Evolutionary conservation across 2,797 vertebrate genomes (phyloP), one percentile per base, ranked within the genome.

Genomic region (Galaxias olidus): DNA sequence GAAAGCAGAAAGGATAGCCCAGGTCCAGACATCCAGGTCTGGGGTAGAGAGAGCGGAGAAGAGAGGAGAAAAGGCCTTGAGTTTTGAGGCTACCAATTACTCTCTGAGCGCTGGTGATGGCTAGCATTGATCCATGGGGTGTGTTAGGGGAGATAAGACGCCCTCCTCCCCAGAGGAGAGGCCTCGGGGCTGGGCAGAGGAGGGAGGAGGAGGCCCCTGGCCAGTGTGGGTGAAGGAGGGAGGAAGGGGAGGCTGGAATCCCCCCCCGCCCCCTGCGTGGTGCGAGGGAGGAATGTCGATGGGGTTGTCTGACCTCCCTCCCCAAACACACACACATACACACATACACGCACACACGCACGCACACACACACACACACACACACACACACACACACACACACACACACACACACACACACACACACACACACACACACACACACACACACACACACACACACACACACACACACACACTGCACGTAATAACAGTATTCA

Each of bases 101-200:
- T 81, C 79, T 87, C 79, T 80, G 81, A 80, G 71, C 77, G 81
- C 82, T 84, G 84, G 85, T 81, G 82, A 90, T 92, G 89, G 84
- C 84, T 85, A 84, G 81, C 89, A 92, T 92, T 92, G 91, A 93
- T 92, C 90, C 88, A 72, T 87, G 78, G 84, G 87, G 87, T 87
- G 79, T 92, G 92, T 92, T 90, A 84, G 77, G 77, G 82, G 83
- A 91, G 92, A 93, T 93, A 93, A 93, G 91, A 80, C 88, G 83
- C 85, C 75, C 85, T 84, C 86, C 77, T 87, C 88, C 86, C 87
- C 70, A 76, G 85, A 86, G 89, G 80, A 83, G 78, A 80, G 84
- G 86, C 83, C 71, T 69, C 57, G 80, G 86, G 77, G 67, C 63
- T 59, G 63, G 76, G 71, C 55, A 64, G 59, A 74, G 54, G 74